Percentiles rank a stretch among this genome's conserved stretches.
These are phyloP conservation scores for Mastomys coucha DNA, from an alignment of 2,113 vertebrate genomes.

Conservation along the genomic window DNA sequence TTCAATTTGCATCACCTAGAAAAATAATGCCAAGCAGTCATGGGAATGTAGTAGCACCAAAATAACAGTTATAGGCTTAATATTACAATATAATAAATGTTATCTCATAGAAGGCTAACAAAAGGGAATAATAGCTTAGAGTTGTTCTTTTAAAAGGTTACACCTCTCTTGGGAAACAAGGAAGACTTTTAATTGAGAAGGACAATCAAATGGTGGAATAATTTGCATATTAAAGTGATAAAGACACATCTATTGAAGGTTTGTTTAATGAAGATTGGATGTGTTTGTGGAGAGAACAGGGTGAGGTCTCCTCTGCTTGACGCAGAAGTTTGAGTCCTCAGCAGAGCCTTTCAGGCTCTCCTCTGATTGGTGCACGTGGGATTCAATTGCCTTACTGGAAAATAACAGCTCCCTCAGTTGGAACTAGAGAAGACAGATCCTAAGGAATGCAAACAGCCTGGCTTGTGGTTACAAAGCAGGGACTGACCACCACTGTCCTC, in stretches of 20 bases:
- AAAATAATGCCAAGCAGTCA: slow-evolving; percentile 83
- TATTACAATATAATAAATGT: slow-evolving; percentile 65
- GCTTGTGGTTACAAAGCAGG: slow-evolving; percentile 25
- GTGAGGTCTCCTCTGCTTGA: slow-evolving; percentile 39
- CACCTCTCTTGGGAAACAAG: slow-evolving; percentile 54
- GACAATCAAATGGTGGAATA: slow-evolving; percentile 63
- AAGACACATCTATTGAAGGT: slow-evolving; percentile 20
- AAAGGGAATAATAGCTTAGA: slow-evolving; percentile 66
- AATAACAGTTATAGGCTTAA: slow-evolving; percentile 66
- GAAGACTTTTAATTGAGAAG: slow-evolving; percentile 65
- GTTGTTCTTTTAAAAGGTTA: slow-evolving; percentile 53
- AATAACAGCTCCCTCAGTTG: background rate
- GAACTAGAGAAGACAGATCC: slow-evolving; percentile 55
- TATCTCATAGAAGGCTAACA: slow-evolving; percentile 62
- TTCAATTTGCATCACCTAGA: slow-evolving; percentile 81
- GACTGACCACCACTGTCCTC: background rate
- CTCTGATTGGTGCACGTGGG: background rate
- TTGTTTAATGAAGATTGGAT: slow-evolving; percentile 58
- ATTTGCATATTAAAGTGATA: slow-evolving; percentile 55
- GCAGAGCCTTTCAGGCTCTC: slow-evolving; percentile 48
- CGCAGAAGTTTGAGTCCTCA: slow-evolving; percentile 54
- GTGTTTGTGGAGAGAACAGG: slow-evolving; percentile 43
- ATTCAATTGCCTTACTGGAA: background rate
- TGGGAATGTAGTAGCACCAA: slow-evolving; percentile 76
- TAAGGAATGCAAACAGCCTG: slow-evolving; percentile 17